Evolutionary conservation across 2,888 invertebrate species (phyloP), one percentile per base, ranked within the genome.

Genomic region (Drosophila yooni): DNA sequence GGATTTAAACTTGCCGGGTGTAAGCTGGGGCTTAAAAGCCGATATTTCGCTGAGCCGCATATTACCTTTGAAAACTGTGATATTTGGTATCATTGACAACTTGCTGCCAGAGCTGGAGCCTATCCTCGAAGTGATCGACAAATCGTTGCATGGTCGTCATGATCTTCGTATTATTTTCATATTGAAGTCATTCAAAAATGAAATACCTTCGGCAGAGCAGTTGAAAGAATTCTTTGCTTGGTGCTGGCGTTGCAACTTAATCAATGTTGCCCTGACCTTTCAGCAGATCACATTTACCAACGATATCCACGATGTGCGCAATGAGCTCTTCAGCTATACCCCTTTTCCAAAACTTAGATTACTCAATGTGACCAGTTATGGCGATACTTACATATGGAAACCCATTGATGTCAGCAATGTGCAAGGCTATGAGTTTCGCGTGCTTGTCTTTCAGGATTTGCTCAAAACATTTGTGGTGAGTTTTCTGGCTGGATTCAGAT

Each of bases 171-270:
- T 69, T 68, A 1, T 87, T 36, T 60, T 76, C n/a, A 43, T 79
- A 0, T 2, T 66, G 2, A 31, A 36, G 15, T 2, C 13, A 7
- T 0, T 29, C 8, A 5, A 4, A 8, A 34, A 34, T 6, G 1
- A 0, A 0, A 15, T n/a, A 0, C 69, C 54, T 0, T 38, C 70
- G 0, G 2, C 13, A 10, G 27, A 38, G 0, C 38, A 71, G 13
- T 2, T 83, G 11, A 34, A 36, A 2, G 4, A 34, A 2, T 71
- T 83, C 10, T 83, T 83, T 8, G n/a, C 31, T 18, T 87, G 79
- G 87, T 83, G 87, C 40, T 83, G 87, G 82, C 40, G 33, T 0
- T 43, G 31, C 3, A 59, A 64, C 2, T 83, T 87, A 4, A 56
- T 73, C 8, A 79, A 81, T 70, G 82, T 79, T 1, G 48, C 52